Evolutionary conservation across 2,888 invertebrate genomes (phyloP), one percentile per base, ranked within the genome.

Genomic region (Synergus umbraculus): DNA sequence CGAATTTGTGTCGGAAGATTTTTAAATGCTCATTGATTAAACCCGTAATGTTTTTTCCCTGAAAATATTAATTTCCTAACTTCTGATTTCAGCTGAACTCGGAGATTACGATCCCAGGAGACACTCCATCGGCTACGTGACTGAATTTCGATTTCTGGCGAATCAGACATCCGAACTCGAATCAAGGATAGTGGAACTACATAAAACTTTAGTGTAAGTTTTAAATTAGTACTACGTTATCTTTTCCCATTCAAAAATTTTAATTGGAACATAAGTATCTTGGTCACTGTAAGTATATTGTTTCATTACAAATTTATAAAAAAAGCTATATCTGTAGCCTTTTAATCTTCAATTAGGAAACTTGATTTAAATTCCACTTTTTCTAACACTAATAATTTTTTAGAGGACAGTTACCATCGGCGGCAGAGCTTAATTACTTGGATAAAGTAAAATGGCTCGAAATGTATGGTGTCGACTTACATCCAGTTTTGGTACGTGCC

Each of bases 371-470:
- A 76, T 76, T 64, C 49, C 64, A 77, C 12, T 77, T 78, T 80
- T 76, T 73, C 80, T 78, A 60, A 79, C 63, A 65, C 76, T 37
- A 37, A 29, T 81, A 76, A 80, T 81, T 88, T 91, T 92, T 77
- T 94, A 97, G 97, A 85, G 97, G 97, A 84, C 96, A 97, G 92
- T 95, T 97, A 87, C 98, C 98, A 81, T 96, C 98, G 78, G 96
- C 97, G 87, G 98, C 98, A 54, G 98, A 99, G 93, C 94, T 98
- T 89, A 97, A 97, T 93, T 99, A 97, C 93, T 94, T 99, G 92
- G 98, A 99, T 93, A 98, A 98, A 94, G 97, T 98, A 88, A 98
- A 98, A 94, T 98, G 98, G 98, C 94, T 98, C 89, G 98, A 99
- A 92, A 98, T 98, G 97, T 99, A 98, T 91, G 99, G 99, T 76